Conservation (phyloP, 2,797 vertebrate genomes). For the Ciconia nigra region DNA sequence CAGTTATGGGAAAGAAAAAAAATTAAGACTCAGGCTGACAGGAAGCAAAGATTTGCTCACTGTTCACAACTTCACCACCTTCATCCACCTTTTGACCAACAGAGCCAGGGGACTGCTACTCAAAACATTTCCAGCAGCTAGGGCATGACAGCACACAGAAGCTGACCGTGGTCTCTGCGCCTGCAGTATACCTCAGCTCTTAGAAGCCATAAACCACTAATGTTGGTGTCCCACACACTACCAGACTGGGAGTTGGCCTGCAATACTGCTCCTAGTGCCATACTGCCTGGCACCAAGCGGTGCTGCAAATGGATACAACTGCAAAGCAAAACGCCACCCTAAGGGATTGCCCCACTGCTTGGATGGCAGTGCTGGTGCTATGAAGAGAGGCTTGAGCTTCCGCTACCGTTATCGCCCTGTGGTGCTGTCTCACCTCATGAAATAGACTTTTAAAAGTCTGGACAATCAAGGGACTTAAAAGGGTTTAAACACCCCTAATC, state of each 20-base stretch:
- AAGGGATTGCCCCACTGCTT: neutral
- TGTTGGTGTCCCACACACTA: neutral
- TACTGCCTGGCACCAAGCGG: neutral
- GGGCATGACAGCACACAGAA: neutral
- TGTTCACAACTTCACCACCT: conserved; percentile 40
- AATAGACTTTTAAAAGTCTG: neutral
- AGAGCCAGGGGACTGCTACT: conserved; percentile 28
- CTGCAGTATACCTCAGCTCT: neutral
- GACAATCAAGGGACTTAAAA: neutral
- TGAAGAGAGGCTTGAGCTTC: neutral
- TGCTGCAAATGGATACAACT: neutral
- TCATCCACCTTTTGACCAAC: conserved; percentile 44
- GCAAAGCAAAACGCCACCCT: neutral
- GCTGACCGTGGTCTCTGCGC: neutral
- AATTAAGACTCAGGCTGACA: conserved; percentile 2
- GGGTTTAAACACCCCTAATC: neutral
- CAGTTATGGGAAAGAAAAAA: conserved; percentile 11
- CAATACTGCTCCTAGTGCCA: neutral
- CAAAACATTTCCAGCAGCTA: conserved; percentile 15
- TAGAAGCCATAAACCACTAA: neutral
- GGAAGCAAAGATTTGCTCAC: conserved; percentile 23
- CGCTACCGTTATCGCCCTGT: rapidly evolving
- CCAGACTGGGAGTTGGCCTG: neutral
- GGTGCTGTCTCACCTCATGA: neutral
- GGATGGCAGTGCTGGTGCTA: neutral